Evolutionary conservation across 1,140 invertebrate species (phyloP).

Genomic region (Drosophila guanche): DNA sequence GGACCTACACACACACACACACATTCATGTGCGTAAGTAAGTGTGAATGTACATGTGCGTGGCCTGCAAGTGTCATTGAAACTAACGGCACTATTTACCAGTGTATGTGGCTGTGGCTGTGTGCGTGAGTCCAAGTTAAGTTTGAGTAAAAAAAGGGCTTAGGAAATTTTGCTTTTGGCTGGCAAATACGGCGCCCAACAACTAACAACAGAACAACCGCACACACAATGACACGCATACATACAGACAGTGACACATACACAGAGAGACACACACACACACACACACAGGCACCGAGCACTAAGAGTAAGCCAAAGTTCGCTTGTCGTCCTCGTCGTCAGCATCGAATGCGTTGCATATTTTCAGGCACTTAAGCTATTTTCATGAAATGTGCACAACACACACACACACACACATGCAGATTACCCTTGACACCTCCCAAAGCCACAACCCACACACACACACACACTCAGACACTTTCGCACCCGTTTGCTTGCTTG

Average conservation of each 20-base stretch:
- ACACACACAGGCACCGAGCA: background rate
- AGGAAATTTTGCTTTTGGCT: constrained; percentile 55
- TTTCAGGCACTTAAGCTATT: constrained; percentile 80
- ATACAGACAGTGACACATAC: background rate
- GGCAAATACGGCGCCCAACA: constrained; percentile 49
- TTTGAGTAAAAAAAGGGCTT: constrained; percentile 45
- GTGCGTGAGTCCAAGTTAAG: background rate
- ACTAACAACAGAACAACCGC: constrained; percentile 53
- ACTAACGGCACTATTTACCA: constrained; percentile 36
- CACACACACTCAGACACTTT: constrained; percentile 6
- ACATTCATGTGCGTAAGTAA: background rate
- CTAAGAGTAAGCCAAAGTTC: background rate
- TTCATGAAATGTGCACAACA: constrained; percentile 69
- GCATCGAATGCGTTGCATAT: constrained; percentile 71
- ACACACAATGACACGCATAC: constrained; percentile 15
- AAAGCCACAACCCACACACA: constrained; percentile 1
- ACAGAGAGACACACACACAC: constrained; percentile 9
- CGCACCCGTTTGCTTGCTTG: constrained; percentile 7
- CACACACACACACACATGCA: constrained; percentile 45
- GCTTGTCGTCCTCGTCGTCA: constrained; percentile 9
- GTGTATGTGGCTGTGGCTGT: background rate
- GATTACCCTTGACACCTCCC: constrained; percentile 39
- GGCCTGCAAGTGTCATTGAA: constrained; percentile 26
- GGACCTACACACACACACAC: background rate
- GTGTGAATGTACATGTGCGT: background rate